Conservation (phyloP, 2,888 invertebrate species). For the Thymelicus lineola region DNA sequence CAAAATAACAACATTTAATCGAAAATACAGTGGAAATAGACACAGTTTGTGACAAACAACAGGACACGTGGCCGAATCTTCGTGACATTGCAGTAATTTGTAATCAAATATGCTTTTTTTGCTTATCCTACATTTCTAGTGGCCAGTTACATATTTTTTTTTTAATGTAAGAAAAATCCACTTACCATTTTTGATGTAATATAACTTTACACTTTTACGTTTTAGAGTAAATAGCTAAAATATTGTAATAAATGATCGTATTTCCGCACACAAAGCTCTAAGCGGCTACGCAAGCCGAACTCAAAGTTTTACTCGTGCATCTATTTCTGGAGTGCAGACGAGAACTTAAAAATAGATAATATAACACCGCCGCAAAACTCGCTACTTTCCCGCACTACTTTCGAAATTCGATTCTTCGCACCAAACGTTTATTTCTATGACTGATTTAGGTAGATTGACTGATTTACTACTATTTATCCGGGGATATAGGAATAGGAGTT, state of each 20-base stretch:
- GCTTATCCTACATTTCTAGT: not conserved
- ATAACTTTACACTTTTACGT: not conserved
- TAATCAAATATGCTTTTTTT: slow-evolving; percentile 18
- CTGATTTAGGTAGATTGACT: no score
- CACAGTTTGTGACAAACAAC: slow-evolving; percentile 4
- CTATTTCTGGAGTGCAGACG: slow-evolving; percentile 77
- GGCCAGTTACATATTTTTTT: not conserved
- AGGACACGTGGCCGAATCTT: slow-evolving; percentile 13
- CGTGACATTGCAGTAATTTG: slow-evolving; percentile 41
- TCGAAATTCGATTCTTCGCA: slow-evolving; percentile 41
- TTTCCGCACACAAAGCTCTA: slow-evolving; percentile 26
- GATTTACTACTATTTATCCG: not conserved
- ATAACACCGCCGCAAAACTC: slow-evolving; percentile 57
- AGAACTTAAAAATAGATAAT: slow-evolving; percentile 71
- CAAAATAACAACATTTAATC: not conserved
- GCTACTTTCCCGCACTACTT: slow-evolving; percentile 63
- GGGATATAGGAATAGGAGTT: no score
- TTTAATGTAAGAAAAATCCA: not conserved
- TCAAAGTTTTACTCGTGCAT: slow-evolving; percentile 60
- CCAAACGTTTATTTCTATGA: not conserved
- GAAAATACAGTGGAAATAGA: not conserved
- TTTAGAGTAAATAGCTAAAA: not conserved
- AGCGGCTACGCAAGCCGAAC: slow-evolving; percentile 55
- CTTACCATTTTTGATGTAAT: slow-evolving; percentile 6
- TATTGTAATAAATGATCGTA: slow-evolving; percentile 12